phyloP scores from a whole-genome alignment of 2,113 vertebrate species.

The Tychaedon coryphoeus region DNA sequence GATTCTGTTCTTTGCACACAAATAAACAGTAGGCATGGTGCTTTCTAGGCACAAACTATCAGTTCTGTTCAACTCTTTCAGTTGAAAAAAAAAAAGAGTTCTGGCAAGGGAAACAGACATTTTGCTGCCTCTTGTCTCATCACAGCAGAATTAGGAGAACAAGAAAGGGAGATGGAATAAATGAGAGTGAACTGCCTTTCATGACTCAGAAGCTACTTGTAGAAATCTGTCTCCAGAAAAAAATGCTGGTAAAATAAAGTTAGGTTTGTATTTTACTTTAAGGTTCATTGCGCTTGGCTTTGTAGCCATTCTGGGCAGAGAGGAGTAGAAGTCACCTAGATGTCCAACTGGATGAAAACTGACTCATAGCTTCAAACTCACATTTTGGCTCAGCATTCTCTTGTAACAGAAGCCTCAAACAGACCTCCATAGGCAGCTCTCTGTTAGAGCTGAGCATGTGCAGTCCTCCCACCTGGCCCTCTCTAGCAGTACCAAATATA shows the following conservation, averaged over 20 bases:
- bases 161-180: not conserved
- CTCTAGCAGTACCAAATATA: not conserved
- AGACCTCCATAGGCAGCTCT: rapidly evolving
- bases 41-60: not conserved
- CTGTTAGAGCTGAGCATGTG: not conserved
- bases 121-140: not conserved
- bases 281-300: not conserved
- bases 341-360: not conserved
- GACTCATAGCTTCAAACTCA: not conserved
- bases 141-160: not conserved
- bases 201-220: not conserved
- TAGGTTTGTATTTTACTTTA: not conserved
- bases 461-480: not conserved
- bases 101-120: not conserved
- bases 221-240: not conserved
- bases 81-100: not conserved
- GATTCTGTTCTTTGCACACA: not conserved
- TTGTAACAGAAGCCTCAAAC: not conserved
- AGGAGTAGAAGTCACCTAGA: not conserved
- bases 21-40: not conserved
- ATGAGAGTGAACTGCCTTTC: not conserved
- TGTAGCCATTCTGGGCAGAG: not conserved
- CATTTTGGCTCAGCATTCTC: not conserved
- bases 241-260: not conserved
- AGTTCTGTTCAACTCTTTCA: not conserved